A percentile compares a stretch with the other conserved stretches of the same genome.
Conservation (phyloP, 2,797 vertebrate species). For the Enteromius fasciolatus region DNA sequence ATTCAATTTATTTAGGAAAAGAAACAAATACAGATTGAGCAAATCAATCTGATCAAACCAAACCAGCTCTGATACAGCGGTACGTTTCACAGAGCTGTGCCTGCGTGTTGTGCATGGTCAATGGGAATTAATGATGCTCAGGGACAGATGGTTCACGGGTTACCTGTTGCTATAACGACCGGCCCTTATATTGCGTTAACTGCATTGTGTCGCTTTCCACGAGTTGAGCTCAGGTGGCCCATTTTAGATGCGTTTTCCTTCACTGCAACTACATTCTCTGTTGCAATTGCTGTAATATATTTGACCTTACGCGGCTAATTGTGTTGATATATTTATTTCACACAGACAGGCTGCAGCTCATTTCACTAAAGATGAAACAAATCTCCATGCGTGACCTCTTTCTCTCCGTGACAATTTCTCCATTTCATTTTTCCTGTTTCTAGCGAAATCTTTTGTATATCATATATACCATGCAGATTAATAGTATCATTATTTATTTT, state of each 20-base stretch:
- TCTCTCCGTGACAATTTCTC: background rate
- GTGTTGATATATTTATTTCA: conserved; percentile 12
- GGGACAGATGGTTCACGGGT: conserved; percentile 54
- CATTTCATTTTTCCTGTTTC: background rate
- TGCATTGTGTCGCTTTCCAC: conserved; percentile 31
- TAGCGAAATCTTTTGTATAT: background rate
- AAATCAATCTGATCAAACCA: background rate
- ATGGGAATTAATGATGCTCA: conserved; percentile 53
- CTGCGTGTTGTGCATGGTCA: conserved; percentile 38
- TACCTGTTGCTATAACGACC: conserved; percentile 61
- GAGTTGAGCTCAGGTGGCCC: conserved; percentile 51
- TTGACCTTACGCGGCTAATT: conserved; percentile 21
- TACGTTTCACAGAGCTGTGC: background rate
- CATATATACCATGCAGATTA: background rate
- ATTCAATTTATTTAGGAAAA: background rate
- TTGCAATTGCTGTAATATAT: background rate
- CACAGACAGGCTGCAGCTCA: background rate
- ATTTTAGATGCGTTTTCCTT: conserved; percentile 31
- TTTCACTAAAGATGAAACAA: background rate
- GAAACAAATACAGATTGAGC: background rate
- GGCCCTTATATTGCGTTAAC: conserved; percentile 41
- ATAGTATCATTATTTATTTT: background rate
- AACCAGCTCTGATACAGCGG: background rate
- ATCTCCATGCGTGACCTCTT: background rate
- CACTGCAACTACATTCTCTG: background rate